phyloP scores from a whole-genome alignment of 2,113 vertebrate genomes.

The Leuciscus idus region DNA sequence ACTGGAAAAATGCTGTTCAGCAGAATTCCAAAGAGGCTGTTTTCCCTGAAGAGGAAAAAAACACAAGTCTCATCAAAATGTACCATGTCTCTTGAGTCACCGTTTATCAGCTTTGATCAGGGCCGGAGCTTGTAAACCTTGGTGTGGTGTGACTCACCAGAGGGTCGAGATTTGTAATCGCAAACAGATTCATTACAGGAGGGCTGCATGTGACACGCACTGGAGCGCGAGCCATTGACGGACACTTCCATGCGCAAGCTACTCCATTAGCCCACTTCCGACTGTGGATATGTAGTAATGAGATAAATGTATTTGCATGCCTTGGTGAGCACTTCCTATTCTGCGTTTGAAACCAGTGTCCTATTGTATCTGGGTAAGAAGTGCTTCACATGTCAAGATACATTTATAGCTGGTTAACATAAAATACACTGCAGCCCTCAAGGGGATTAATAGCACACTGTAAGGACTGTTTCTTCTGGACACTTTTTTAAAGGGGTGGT shows the following conservation, averaged over 20 bases:
- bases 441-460: neutral
- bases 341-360: neutral
- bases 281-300: slow-evolving; percentile 28
- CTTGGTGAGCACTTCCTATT: slow-evolving; percentile 24
- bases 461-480: neutral
- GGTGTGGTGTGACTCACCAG: slow-evolving; percentile 11
- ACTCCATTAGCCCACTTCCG: slow-evolving; percentile 30
- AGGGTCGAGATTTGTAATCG: slow-evolving; percentile 2
- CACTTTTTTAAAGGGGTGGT: neutral
- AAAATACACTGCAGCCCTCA: neutral
- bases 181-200: neutral
- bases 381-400: slow-evolving; percentile 8
- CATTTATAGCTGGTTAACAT: neutral
- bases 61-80: slow-evolving; percentile 15
- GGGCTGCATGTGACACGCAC: neutral
- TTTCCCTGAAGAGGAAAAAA: slow-evolving; percentile 22
- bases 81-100: slow-evolving; percentile 19
- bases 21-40: slow-evolving; percentile 22
- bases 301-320: slow-evolving; percentile 32
- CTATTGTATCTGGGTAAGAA: slow-evolving; percentile 4
- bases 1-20: slow-evolving; percentile 3
- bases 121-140: neutral
- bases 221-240: neutral
- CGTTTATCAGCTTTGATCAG: slow-evolving; percentile 36
- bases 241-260: neutral